These are phyloP conservation scores for Rhynchophorus ferrugineus DNA, from an alignment of 1,140 invertebrate genomes.

Conservation along the genomic window DNA sequence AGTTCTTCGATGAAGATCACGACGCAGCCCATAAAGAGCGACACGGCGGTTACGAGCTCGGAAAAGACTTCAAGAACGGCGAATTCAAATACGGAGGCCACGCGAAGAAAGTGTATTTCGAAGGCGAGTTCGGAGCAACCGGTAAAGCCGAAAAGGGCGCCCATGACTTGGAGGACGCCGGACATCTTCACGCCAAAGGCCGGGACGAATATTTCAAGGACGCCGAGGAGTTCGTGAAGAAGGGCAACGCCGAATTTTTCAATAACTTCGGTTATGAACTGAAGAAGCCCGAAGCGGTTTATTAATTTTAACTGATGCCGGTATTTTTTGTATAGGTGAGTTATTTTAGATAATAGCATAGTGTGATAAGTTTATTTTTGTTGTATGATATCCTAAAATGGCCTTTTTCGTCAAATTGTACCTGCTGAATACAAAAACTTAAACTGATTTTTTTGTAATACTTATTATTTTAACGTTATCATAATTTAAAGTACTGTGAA, in stretches of 20 bases:
- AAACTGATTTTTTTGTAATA: no score
- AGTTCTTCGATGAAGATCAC: slow-evolving; percentile 55
- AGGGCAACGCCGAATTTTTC: slow-evolving; percentile 51
- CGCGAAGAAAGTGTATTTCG: slow-evolving; percentile 47
- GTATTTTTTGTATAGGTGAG: no score
- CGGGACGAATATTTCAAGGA: slow-evolving; percentile 54
- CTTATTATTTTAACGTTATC: no score
- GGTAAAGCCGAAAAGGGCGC: slow-evolving; percentile 50
- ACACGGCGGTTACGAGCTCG: slow-evolving; percentile 44
- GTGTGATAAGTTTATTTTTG: no score
- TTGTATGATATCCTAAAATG: no score
- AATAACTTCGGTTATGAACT: slow-evolving; percentile 43
- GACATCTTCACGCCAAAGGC: slow-evolving; percentile 54
- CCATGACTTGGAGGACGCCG: slow-evolving; percentile 48
- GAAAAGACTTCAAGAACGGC: slow-evolving; percentile 40
- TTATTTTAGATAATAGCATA: no score
- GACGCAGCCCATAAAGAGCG: slow-evolving; percentile 51
- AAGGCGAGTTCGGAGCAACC: slow-evolving; percentile 47
- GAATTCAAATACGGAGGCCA: slow-evolving; percentile 49
- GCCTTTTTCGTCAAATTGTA: no score
- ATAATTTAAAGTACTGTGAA: no score
- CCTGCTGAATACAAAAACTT: no score
- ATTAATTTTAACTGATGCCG: no score
- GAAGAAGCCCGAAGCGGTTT: not conserved
- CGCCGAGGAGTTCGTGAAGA: slow-evolving; percentile 53